Evolutionary conservation across 2,113 vertebrate species (phyloP).

Genomic region (Leptosomus discolor): DNA sequence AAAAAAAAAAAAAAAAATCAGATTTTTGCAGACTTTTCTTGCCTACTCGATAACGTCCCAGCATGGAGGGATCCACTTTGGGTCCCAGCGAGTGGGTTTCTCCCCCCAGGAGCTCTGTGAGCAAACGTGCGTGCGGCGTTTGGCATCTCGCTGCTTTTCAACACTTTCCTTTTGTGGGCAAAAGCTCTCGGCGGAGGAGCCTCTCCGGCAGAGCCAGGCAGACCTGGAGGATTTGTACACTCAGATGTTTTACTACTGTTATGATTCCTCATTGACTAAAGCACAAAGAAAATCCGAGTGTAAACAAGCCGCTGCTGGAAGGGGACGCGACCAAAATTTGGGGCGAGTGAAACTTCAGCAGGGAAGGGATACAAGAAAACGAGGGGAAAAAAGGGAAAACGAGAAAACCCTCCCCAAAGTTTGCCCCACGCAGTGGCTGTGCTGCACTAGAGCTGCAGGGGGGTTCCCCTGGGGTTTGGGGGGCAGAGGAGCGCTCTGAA

Average conservation of each 20-base stretch:
- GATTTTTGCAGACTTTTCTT: background rate
- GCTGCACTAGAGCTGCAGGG: background rate
- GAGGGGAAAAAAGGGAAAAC: rapidly evolving
- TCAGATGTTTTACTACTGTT: background rate
- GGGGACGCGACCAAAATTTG: background rate
- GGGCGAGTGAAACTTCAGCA: background rate
- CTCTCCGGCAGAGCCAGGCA: background rate
- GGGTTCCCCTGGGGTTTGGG: rapidly evolving
- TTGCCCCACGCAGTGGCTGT: background rate
- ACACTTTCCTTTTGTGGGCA: slow-evolving; percentile 62
- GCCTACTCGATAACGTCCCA: background rate
- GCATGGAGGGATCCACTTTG: background rate
- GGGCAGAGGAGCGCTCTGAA: background rate
- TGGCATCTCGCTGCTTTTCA: slow-evolving; percentile 37
- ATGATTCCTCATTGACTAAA: background rate
- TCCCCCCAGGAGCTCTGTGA: background rate
- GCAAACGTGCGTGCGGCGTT: background rate
- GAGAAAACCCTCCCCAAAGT: background rate
- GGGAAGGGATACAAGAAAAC: background rate
- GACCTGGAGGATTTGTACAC: background rate
- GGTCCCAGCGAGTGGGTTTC: background rate
- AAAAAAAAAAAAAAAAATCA: background rate
- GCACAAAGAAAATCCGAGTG: background rate
- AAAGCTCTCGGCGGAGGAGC: slow-evolving; percentile 16
- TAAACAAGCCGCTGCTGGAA: background rate